Evolutionary conservation across 2,888 invertebrate species (phyloP).

Genomic region (Hermaeophaga mercurialis): DNA sequence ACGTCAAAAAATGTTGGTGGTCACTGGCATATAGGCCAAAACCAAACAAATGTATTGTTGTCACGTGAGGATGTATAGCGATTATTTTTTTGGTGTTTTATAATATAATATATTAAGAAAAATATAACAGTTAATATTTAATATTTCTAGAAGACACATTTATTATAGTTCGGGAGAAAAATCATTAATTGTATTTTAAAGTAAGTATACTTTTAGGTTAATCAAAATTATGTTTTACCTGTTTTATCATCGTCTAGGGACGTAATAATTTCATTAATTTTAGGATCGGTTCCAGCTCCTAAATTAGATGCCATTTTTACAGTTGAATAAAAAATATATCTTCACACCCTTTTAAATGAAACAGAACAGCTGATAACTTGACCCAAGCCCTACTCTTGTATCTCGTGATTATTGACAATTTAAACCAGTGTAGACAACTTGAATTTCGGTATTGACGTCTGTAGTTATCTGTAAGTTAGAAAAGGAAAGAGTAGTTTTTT

Average conservation of each 20-base stretch:
- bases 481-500: slow-evolving; percentile 8
- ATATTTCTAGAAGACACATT: too few species aligned
- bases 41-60: slow-evolving; percentile 11
- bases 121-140: background rate
- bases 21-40: slow-evolving; percentile 32
- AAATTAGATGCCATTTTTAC: slow-evolving; percentile 32
- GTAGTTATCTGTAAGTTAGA: background rate
- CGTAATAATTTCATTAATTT: slow-evolving; percentile 75
- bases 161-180: background rate
- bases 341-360: slow-evolving; percentile 3
- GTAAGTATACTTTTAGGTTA: background rate
- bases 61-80: slow-evolving; percentile 38
- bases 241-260: slow-evolving; percentile 84
- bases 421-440: background rate
- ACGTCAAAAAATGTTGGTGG: slow-evolving; percentile 33
- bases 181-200: background rate
- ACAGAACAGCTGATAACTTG: slow-evolving; percentile 27
- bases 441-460: background rate
- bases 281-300: slow-evolving; percentile 45
- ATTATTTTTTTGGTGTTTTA: background rate
- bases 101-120: background rate
- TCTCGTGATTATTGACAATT: slow-evolving; percentile 49
- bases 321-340: background rate
- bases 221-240: slow-evolving; percentile 64
- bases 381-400: slow-evolving; percentile 14